Conservation (phyloP, 2,888 invertebrate genomes). For the Poecilobothrus nobilitatus region DNA sequence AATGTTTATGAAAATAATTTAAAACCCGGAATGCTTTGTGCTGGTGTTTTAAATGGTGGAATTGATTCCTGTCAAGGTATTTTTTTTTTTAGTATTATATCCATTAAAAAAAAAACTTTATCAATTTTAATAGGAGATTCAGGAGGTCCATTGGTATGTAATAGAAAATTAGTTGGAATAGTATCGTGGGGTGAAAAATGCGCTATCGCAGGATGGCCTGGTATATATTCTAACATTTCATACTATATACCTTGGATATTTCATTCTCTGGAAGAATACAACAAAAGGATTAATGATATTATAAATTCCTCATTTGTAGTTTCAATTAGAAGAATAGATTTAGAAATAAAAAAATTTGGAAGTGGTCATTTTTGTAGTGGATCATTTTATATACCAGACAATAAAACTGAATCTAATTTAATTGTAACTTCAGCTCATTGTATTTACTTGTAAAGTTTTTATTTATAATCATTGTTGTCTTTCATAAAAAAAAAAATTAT, state of each 20-base stretch:
- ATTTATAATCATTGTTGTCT: too few relatives aligned
- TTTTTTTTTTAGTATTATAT: background rate
- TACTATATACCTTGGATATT: background rate
- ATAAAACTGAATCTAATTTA: slow-evolving; percentile 15
- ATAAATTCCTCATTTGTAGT: slow-evolving; percentile 6
- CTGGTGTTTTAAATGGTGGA: background rate
- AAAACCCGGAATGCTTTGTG: background rate
- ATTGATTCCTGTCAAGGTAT: background rate
- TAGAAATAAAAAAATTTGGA: slow-evolving; percentile 18
- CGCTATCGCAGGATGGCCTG: background rate
- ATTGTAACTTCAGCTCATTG: slow-evolving; percentile 22
- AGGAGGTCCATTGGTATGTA: background rate
- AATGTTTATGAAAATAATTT: background rate
- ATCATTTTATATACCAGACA: background rate
- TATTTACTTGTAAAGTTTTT: background rate
- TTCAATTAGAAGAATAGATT: slow-evolving; percentile 15
- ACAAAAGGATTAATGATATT: background rate
- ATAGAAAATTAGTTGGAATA: background rate
- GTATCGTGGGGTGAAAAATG: background rate
- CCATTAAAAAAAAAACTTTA: background rate
- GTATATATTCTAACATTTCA: background rate
- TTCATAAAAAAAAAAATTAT: background rate
- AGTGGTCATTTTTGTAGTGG: slow-evolving; percentile 20
- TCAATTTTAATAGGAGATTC: background rate
- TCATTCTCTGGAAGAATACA: background rate